phyloP scores from a whole-genome alignment of 2,888 invertebrate species.

The Scaptomyza cyrtandrae region DNA sequence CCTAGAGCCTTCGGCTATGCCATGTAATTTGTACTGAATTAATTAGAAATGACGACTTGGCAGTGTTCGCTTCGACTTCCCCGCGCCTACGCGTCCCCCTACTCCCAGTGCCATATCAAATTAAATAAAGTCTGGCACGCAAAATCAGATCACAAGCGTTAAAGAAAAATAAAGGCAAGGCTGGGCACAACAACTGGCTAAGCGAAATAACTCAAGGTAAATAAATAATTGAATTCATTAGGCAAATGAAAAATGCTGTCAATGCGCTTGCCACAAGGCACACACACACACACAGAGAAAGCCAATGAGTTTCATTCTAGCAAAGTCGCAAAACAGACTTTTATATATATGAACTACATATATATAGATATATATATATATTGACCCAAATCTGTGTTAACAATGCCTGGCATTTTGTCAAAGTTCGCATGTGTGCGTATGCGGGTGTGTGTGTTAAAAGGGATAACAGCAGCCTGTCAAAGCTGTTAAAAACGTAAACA shows the following conservation, averaged over 20 bases:
- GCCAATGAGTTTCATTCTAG: conserved; percentile 26
- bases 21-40: conserved; percentile 75
- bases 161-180: conserved; percentile 8
- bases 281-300: conserved; percentile 1
- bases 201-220: conserved; percentile 73
- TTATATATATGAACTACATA: neutral
- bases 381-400: conserved; percentile 74
- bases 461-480: conserved; percentile 67
- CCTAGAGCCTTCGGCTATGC: conserved; percentile 23
- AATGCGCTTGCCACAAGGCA: conserved; percentile 51
- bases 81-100: neutral
- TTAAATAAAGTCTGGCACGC: conserved; percentile 57
- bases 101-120: conserved; percentile 43
- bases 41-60: conserved; percentile 73
- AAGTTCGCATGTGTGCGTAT: conserved; percentile 26
- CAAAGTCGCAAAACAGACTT: conserved; percentile 28
- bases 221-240: conserved; percentile 84
- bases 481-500: conserved; percentile 79
- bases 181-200: conserved; percentile 14
- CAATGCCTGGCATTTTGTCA: conserved; percentile 57
- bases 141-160: conserved; percentile 60
- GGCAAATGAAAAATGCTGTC: conserved; percentile 82
- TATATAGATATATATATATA: conserved; percentile 32
- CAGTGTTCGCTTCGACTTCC: conserved; percentile 23
- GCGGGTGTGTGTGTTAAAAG: conserved; percentile 32